A percentile compares a stretch with the other conserved stretches of the same genome.
These are phyloP conservation scores for Orussus abietinus DNA, from an alignment of 1,140 invertebrate species.

Conservation along the genomic window DNA sequence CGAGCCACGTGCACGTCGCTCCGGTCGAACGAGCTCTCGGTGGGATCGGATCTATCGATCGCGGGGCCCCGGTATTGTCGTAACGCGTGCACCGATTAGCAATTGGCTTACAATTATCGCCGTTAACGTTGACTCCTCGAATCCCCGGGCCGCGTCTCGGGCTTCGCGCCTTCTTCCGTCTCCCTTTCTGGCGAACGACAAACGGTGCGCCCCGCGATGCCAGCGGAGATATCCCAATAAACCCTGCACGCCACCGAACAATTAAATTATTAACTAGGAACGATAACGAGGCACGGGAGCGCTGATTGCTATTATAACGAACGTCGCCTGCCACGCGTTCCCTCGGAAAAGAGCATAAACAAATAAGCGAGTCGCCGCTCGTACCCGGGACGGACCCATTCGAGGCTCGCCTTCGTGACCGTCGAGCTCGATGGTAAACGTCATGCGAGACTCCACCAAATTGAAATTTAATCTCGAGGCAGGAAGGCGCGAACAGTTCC, in stretches of 20 bases:
- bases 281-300: constrained; percentile 43
- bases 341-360: constrained; percentile 11
- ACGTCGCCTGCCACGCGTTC: constrained; percentile 20
- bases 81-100: constrained; percentile 27
- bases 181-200: no score
- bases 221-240: constrained; percentile 48
- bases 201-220: constrained; percentile 33
- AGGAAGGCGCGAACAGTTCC: no score
- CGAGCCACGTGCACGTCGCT: constrained; percentile 4
- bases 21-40: no score
- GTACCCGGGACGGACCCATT: constrained; percentile 14
- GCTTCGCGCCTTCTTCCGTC: no score
- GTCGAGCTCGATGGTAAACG: no score
- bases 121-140: constrained; percentile 25
- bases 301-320: constrained; percentile 49
- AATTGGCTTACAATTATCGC: constrained; percentile 22
- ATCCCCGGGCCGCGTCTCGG: no score
- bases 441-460: no score
- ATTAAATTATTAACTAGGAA: constrained; percentile 52
- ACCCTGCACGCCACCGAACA: constrained; percentile 47
- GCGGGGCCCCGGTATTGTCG: constrained; percentile 19
- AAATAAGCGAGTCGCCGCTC: constrained; percentile 14
- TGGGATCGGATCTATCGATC: constrained; percentile 12
- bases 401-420: constrained; percentile 12
- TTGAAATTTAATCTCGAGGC: no score